Evolutionary conservation across 2,113 vertebrate species (phyloP), one percentile per base, ranked within the genome.

Genomic region (Pantherophis guttatus): DNA sequence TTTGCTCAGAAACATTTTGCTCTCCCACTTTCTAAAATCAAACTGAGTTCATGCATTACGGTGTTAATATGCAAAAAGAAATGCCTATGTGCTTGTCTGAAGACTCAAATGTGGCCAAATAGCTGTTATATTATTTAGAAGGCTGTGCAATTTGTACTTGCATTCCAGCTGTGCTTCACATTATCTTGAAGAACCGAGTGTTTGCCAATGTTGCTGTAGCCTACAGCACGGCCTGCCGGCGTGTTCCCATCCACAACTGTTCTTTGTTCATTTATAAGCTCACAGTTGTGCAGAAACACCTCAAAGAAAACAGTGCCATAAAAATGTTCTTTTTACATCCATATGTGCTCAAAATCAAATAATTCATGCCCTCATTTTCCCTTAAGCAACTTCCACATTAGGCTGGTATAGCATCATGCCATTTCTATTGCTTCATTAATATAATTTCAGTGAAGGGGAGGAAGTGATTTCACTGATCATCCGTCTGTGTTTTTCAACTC

Each of bases 91-190:
- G 11, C 33, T 81, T 57, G n/a, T 59, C 55, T 86, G 24, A 94
- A 86, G 55, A 93, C 94, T 87, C 0, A 5, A 0, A 86, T 92
- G 87, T 86, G 65, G n/a, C 65, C 70, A 39, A 87, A 6, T 70
- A 91, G 53, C 24, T 91, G 0, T 24, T 91, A 21, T 65, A 39
- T 90, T 94, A 59, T 95, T 94, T 94, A 90, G 33, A 86, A 55
- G 29, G 26, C 55, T 88, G 17, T 58, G 70, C 44, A 91, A 58
- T 44, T n/a, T 88, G 58, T 5, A 92, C 48, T 91, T 88, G 93
- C 62, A 70, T 94, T 90, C 24, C 87, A 86, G 89, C 55, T 92
- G 87, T 93, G 75, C 19, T 95, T 91, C 62, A 3, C 59, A 59
- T 85, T 55, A 91, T 52, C 81, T 12, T 39, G 81, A 88, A 23